Percentiles rank a stretch among this genome's conserved stretches.
phyloP scores from a whole-genome alignment of 2,888 invertebrate genomes.

The Sarcophaga carnaria region DNA sequence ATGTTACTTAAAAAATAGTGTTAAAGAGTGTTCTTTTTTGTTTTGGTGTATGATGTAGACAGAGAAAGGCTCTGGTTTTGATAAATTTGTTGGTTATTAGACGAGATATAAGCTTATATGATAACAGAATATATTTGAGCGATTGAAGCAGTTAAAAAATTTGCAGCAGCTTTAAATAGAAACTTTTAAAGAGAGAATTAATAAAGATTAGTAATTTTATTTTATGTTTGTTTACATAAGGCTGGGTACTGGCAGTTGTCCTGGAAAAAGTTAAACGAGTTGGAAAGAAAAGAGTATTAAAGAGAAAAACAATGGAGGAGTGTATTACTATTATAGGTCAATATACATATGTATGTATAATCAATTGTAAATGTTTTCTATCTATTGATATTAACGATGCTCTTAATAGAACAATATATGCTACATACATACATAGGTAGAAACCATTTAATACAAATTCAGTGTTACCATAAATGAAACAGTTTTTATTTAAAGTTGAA shows the following conservation, averaged over 20 bases:
- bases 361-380: neutral
- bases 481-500: neutral
- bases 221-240: no score
- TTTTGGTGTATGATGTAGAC: neutral
- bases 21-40: neutral
- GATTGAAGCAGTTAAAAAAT: conserved; percentile 43
- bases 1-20: neutral
- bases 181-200: conserved; percentile 35
- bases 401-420: no score
- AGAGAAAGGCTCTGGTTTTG: neutral
- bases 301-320: conserved; percentile 1
- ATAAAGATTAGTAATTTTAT: conserved; percentile 48
- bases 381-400: neutral
- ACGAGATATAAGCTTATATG: conserved; percentile 75
- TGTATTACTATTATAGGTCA: neutral
- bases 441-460: neutral
- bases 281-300: conserved; percentile 17
- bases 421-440: neutral
- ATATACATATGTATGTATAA: neutral
- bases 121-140: conserved; percentile 75
- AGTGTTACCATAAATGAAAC: neutral
- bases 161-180: conserved; percentile 50
- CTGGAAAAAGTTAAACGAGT: conserved; percentile 50
- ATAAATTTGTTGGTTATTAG: neutral
- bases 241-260: conserved; percentile 2